Evolutionary conservation across 1,140 invertebrate species (phyloP), one percentile per base, ranked within the genome.

Genomic region (Drosophila prosaltans): DNA sequence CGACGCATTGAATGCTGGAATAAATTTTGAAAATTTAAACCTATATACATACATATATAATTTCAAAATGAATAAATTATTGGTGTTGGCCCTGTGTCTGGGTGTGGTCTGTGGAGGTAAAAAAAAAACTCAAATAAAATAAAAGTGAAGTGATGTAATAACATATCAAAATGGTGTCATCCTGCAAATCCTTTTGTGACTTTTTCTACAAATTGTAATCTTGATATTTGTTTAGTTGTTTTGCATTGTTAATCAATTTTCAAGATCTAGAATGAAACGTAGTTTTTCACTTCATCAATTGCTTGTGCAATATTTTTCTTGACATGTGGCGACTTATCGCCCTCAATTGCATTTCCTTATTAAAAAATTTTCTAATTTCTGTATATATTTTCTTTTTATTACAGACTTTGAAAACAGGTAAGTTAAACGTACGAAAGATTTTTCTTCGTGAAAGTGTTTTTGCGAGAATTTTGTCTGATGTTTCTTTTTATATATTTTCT

Each of bases 91-190:
- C 58, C 63, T 92, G 21, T 91, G 90, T 48, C 76, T 91, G 70
- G 82, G 91, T 61, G 78, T 77, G 60, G 91, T 73, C 41, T 73
- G 70, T 63, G 90, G 75, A 92, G 91, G 91, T 92, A 92, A 90
- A 61, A 32, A 32, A n/a, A 69, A 58, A n/a, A 9, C 5, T 41
- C 4, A 9, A 5, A 9, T 30, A 30, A 30, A 30, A 30, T 30
- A 2, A 4, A 55, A 63, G 43, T 62, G 63, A 41, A 64, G 10
- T 21, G 16, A 40, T 39, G 7, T 0, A 60, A 21, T n/a, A 60
- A 36, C 40, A 26, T 67, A 16, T n/a, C 6, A 26, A n/a, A 48
- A 62, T 28, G 24, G 3, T 51, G 11, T 59, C 24, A 26, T 51
- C 45, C 45, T 51, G 45, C 1, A 51, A 9, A 51, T 51, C 45